These are phyloP conservation scores for Ptychoptera albimana DNA, from an alignment of 2,888 invertebrate species.

Conservation along the genomic window DNA sequence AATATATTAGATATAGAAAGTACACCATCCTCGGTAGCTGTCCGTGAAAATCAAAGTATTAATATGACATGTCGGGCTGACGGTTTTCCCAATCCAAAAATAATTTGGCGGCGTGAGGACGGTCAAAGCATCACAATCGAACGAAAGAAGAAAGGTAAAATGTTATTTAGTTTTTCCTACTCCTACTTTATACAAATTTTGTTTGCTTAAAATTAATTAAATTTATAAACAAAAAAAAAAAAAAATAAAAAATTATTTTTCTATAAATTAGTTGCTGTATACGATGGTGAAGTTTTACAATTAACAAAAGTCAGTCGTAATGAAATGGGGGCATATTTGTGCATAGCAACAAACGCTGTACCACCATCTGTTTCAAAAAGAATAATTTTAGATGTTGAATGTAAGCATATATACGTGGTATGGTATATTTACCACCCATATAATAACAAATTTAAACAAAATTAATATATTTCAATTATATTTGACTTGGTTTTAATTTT, in stretches of 20 bases:
- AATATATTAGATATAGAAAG: constrained; percentile 82
- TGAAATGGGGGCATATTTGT: constrained; percentile 39
- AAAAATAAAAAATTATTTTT: background rate
- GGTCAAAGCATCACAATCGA: constrained; percentile 74
- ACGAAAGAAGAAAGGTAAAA: constrained; percentile 70
- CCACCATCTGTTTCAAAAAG: constrained; percentile 85
- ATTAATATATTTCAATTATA: background rate
- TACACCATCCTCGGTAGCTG: constrained; percentile 81
- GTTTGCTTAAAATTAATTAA: background rate
- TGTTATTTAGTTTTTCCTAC: background rate
- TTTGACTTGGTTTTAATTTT: background rate
- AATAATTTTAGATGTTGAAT: constrained; percentile 82
- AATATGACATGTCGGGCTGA: constrained; percentile 81
- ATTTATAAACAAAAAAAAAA: background rate
- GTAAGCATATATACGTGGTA: constrained; percentile 47
- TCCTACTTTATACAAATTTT: background rate
- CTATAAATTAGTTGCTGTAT: constrained; percentile 52
- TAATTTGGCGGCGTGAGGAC: constrained; percentile 88
- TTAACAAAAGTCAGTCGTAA: constrained; percentile 74
- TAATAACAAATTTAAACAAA: background rate
- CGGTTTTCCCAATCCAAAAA: constrained; percentile 80
- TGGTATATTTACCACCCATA: no score
- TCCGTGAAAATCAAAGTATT: constrained; percentile 86
- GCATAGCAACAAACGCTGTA: constrained; percentile 54
- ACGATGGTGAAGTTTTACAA: constrained; percentile 72